Evolutionary conservation across 2,797 vertebrate species (phyloP).

Genomic region (Chaetodon trifasciatus): DNA sequence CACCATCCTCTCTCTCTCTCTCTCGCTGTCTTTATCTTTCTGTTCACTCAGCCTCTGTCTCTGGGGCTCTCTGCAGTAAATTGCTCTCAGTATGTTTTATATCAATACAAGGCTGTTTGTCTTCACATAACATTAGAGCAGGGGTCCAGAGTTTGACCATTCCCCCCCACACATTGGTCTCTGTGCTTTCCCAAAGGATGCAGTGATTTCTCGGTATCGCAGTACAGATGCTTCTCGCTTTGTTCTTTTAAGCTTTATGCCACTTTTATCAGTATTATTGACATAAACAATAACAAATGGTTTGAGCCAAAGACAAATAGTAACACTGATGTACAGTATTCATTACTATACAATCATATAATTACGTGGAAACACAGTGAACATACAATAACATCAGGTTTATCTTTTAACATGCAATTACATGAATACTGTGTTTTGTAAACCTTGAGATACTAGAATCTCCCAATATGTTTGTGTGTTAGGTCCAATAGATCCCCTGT

Average conservation of each 20-base stretch:
- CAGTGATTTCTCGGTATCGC: slow-evolving; percentile 15
- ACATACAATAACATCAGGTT: background rate
- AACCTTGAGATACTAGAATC: slow-evolving; percentile 13
- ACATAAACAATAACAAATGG: slow-evolving; percentile 7
- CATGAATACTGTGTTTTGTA: background rate
- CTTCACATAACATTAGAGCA: slow-evolving; percentile 29
- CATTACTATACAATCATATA: slow-evolving; percentile 1
- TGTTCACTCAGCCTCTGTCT: slow-evolving; percentile 22
- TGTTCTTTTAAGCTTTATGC: slow-evolving; percentile 9
- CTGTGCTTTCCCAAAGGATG: slow-evolving; percentile 15
- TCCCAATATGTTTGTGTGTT: background rate
- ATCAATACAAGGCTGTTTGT: slow-evolving; percentile 31
- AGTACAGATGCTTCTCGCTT: slow-evolving; percentile 9
- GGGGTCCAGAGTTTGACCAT: slow-evolving; percentile 10
- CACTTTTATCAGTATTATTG: slow-evolving; percentile 24
- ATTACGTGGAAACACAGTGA: slow-evolving; percentile 8
- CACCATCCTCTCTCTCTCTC: background rate
- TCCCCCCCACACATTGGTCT: background rate
- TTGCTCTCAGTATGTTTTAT: slow-evolving; percentile 58
- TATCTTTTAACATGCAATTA: background rate
- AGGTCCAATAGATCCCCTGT: slow-evolving; percentile 12
- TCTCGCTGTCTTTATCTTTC: background rate
- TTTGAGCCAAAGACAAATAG: slow-evolving; percentile 15
- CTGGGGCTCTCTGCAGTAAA: slow-evolving; percentile 28
- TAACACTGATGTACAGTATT: background rate